Evolutionary conservation across 2,113 vertebrate species (phyloP).

Genomic region (Halcyon senegalensis): DNA sequence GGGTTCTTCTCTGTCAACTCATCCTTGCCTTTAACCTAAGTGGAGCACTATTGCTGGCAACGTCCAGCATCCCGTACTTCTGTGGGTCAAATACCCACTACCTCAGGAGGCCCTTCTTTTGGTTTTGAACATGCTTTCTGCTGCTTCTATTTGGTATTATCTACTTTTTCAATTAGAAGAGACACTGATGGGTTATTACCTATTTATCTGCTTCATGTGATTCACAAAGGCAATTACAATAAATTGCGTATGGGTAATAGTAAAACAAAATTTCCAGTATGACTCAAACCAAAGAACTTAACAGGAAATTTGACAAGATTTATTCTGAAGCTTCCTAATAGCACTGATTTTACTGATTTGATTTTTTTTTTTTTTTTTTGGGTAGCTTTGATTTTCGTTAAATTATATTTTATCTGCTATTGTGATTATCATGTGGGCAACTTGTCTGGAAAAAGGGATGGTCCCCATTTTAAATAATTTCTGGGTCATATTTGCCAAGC

Average conservation of each 20-base stretch:
- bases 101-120: neutral
- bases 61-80: neutral
- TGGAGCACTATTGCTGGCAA: neutral
- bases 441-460: neutral
- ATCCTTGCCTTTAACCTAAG: neutral
- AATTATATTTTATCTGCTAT: neutral
- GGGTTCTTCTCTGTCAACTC: neutral
- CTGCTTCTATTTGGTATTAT: neutral
- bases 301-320: neutral
- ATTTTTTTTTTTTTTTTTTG: neutral
- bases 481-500: neutral
- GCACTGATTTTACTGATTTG: neutral
- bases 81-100: neutral
- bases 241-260: neutral
- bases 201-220: neutral
- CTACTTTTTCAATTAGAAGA: neutral
- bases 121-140: rapidly evolving
- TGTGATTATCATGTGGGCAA: neutral
- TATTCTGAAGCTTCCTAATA: neutral
- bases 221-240: neutral
- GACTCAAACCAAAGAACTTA: neutral
- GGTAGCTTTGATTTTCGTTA: neutral
- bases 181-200: neutral
- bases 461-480: neutral
- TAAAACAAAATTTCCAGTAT: neutral